Base-by-base conservation (phyloP, 2,888 invertebrate species). In the Eupelmus urozonus region DNA sequence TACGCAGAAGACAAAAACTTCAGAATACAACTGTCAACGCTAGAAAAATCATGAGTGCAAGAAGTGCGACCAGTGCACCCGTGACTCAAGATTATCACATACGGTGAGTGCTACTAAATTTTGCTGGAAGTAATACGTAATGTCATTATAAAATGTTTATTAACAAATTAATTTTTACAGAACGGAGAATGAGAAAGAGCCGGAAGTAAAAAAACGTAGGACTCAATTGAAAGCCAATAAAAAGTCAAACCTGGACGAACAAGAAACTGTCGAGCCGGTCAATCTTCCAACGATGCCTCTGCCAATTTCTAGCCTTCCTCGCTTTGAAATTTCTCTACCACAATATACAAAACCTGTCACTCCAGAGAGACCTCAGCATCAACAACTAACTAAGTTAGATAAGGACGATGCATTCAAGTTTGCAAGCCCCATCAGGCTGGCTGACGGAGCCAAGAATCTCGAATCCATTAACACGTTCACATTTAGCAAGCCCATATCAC, bases 1-100 rank as follows among this genome's bases (percentile, higher is more conserved):
- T 94, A 84, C 93, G 93, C 85, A 91, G 91, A 77, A 92, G 88
- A 90, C 92, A 88, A 90, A 92, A 92, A 60, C 87, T 93, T 67
- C 93, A 93, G 83, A 92, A 92, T 83, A 91, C 92, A 5, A 94
- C 94, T 0, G 92, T 91, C 76, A 91, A 91, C 9, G 93, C 93
- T 13, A 90, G 94, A 45, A 92, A 93, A 85, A 91, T 93, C 63
- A 92, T 93, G 90, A 90, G 91, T 82, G 82, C 88, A 2, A 85
- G 82, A 57, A 91, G 83, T 62, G 82, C 83, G 1, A 55, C 4
- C 2, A 81, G 80, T n/a, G 78, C 81, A n/a, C 45, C 81, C 29
- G n/a, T 71, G 18, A 34, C 75, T 18, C 85, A 85, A 59, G 87
- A 88, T 71, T 90, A 90, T 81, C 85, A 84, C 55, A 69, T 89